Evolutionary conservation across 2,888 invertebrate species (phyloP), one percentile per base, ranked within the genome.

Genomic region (Drosophila greeni): DNA sequence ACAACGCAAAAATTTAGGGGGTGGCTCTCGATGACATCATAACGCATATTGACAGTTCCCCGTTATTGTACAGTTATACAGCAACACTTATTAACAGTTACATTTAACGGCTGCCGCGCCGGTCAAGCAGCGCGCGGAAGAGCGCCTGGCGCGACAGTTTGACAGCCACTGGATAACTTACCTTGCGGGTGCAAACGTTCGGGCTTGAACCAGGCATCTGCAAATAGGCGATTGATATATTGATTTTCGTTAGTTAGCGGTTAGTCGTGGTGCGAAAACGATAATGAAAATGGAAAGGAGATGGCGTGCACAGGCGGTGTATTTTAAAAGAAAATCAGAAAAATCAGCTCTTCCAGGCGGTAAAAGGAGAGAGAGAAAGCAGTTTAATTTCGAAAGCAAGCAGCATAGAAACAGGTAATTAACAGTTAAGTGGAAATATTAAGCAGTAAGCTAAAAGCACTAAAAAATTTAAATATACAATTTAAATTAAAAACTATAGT

Each of bases 141-240:
- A n/a, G n/a, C n/a, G 55, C 49, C 57, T 61, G 54, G 33, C 36
- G 52, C 74, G n/a, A n/a, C n/a, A 72, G 76, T 79, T 79, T 59
- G 47, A 60, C 40, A 62, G 48, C 18, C 67, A 78, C 64, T 73
- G 68, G 67, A 91, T 47, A 47, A 47, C 94, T 94, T 93, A 96
- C 96, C 95, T 93, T 92, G 93, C 84, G 96, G 96, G 90, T 96
- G 94, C 90, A 96, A 93, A 91, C 95, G 93, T 91, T 95, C 95
- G 87, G 95, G 95, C 90, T 95, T 95, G 92, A 95, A 95, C 96
- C 95, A 96, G 91, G 95, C 94, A 93, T 95, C 96, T 96, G 95
- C 86, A 95, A 87, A 86, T 86, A 86, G 76, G 82, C 78, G 74
- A 84, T 86, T 82, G 82, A 86, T 86, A 87, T 84, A 86, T 82